phyloP scores from a whole-genome alignment of 1,140 invertebrate genomes.

The Eufriesea mexicana region DNA sequence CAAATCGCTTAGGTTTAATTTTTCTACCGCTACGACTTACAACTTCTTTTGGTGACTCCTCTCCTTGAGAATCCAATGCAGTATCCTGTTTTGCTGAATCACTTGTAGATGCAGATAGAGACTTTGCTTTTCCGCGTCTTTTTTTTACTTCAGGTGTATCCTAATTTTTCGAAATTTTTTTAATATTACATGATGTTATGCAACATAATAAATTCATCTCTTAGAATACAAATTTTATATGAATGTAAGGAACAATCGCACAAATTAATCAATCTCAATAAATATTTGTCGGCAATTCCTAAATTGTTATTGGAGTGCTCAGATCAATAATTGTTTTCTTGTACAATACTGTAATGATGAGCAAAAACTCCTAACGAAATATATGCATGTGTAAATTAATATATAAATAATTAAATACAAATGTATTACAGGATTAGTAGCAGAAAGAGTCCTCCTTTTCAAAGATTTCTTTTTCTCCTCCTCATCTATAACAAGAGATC shows the following conservation, averaged over 20 bases:
- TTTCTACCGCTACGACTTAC: constrained; percentile 89
- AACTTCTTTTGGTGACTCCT: constrained; percentile 82
- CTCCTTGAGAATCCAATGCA: constrained; percentile 73
- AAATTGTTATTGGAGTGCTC: constrained; percentile 68
- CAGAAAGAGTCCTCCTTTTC: constrained; percentile 73
- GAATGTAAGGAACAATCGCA: constrained; percentile 82
- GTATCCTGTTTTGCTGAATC: constrained; percentile 71
- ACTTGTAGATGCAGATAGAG: constrained; percentile 44
- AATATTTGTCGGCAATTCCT: constrained; percentile 81
- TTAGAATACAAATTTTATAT: not conserved
- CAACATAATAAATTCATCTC: not conserved
- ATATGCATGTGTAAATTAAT: constrained; percentile 11
- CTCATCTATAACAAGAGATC: constrained; percentile 85
- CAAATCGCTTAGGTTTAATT: constrained; percentile 87
- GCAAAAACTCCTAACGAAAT: constrained; percentile 38
- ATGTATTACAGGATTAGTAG: constrained; percentile 72
- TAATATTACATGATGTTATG: not conserved
- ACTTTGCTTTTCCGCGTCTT: constrained; percentile 73
- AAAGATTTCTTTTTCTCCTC: constrained; percentile 81
- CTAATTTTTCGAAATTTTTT: constrained; percentile 49
- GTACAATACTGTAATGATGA: constrained; percentile 39
- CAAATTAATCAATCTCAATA: constrained; percentile 78
- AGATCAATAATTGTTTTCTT: constrained; percentile 59
- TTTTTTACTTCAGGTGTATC: constrained; percentile 77
- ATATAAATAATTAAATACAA: constrained; percentile 2